Percentiles rank a stretch among this genome's conserved stretches.
Conservation (phyloP, 2,888 invertebrate species). For the Diloba caeruleocephala region DNA sequence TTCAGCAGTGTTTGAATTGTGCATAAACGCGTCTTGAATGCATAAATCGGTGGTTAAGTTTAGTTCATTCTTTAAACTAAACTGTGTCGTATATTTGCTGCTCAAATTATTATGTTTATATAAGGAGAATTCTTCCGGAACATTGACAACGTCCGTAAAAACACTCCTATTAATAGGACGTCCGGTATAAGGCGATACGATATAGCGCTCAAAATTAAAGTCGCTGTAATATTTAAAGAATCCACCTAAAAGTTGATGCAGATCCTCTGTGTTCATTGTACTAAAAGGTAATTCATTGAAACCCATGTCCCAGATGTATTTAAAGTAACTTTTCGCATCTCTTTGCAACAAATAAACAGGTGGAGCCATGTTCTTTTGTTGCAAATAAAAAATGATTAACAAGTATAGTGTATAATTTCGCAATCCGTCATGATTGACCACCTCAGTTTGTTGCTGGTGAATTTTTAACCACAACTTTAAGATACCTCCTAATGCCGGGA, state of each 20-base stretch:
- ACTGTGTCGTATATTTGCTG: not conserved
- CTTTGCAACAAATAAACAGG: slow-evolving; percentile 3
- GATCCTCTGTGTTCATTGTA: slow-evolving; percentile 3
- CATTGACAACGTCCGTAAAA: slow-evolving; percentile 8
- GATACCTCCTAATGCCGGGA: slow-evolving; percentile 26
- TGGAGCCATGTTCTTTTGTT: slow-evolving; percentile 33
- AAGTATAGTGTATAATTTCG: slow-evolving; percentile 15
- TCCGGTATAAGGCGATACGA: slow-evolving; percentile 46
- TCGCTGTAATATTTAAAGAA: slow-evolving; percentile 50
- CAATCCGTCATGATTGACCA: not conserved
- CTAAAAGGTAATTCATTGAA: slow-evolving; percentile 15
- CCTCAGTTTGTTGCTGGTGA: slow-evolving; percentile 1
- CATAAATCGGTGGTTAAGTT: slow-evolving; percentile 1
- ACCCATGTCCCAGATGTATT: slow-evolving; percentile 4
- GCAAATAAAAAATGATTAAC: slow-evolving; percentile 52
- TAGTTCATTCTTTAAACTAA: not conserved
- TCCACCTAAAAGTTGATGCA: slow-evolving; percentile 42
- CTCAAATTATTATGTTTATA: slow-evolving; percentile 11
- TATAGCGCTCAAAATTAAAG: slow-evolving; percentile 40
- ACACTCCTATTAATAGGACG: slow-evolving; percentile 5
- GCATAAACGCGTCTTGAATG: slow-evolving; percentile 27
- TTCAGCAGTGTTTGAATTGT: not conserved
- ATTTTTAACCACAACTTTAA: slow-evolving; percentile 47
- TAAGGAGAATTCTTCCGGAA: slow-evolving; percentile 30
- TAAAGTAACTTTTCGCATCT: not conserved